These are phyloP conservation scores for Megamerina dolium DNA, from an alignment of 2,888 invertebrate genomes.

Conservation along the genomic window DNA sequence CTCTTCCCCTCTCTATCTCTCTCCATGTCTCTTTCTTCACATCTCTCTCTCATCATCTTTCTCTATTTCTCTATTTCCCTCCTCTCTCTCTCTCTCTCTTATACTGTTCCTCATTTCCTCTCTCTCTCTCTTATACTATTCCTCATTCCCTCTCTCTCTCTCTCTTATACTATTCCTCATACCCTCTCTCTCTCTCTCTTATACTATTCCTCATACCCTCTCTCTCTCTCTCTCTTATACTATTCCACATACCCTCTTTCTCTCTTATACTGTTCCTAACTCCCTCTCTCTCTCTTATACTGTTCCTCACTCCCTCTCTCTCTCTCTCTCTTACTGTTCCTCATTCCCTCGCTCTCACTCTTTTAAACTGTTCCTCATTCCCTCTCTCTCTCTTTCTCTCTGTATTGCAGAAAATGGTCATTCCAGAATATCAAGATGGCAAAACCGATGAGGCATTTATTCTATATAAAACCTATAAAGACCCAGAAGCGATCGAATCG, in stretches of 20 bases:
- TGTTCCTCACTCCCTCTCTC: background rate
- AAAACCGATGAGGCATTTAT: constrained; percentile 61
- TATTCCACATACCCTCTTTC: background rate
- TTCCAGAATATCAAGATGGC: constrained; percentile 84
- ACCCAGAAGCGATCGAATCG: constrained; percentile 29
- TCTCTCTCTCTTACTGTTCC: background rate
- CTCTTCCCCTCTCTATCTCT: background rate
- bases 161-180: too few species aligned
- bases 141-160: too few species aligned
- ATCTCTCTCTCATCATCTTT: background rate
- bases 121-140: too few species aligned
- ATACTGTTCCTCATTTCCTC: too few species aligned
- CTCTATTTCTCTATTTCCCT: background rate
- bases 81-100: too few species aligned
- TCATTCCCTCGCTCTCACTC: background rate
- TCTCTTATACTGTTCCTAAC: background rate
- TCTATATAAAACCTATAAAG: constrained; percentile 39
- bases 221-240: background rate
- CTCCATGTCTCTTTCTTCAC: background rate
- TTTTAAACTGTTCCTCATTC: constrained; percentile 31
- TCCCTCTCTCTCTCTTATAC: background rate
- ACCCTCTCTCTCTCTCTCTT: too few species aligned
- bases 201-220: background rate
- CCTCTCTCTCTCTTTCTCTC: background rate
- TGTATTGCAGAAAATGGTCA: constrained; percentile 67